Evolutionary conservation across 2,797 vertebrate genomes (phyloP), one percentile per base, ranked within the genome.

Genomic region (Merluccius polli): DNA sequence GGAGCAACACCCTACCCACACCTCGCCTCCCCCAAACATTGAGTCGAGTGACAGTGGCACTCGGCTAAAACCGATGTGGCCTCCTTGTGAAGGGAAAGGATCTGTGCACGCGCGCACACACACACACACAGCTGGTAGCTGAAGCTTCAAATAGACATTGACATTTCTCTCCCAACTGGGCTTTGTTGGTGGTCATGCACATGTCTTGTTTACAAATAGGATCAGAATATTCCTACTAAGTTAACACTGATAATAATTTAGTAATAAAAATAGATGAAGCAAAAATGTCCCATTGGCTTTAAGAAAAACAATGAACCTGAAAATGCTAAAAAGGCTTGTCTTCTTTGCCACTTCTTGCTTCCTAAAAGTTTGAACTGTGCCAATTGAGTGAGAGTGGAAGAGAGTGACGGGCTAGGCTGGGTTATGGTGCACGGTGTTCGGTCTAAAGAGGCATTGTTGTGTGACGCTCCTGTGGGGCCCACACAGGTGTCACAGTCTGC

Each of bases 401-500:
- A 70, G 10, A 70, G 13, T 78, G 82, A 80, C 79, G 78, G 84
- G 78, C 83, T 86, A 79, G 86, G 84, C 80, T 76, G 79, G 73
- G 81, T 85, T 79, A 59, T 24, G 21, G 52, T 10, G 52, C 52
- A 24, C 52, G 21, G 1, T 59, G 52, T 59, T 81, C 89, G 79
- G 79, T 90, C 89, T 90, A 82, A 89, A 78, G 74, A 88, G 76
- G 83, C 80, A 83, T 85, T 83, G 87, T 83, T 82, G 77, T 75
- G 83, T 78, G 87, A 89, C 82, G 80, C 84, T 87, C 89, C 83
- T 87, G 78, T 86, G 90, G 89, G 89, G 87, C 85, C 89, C 89
- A 82, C 87, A 84, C 86, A 91, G 89, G 91, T 91, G 92, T 90
- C 91, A 91, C 85, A 83, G 89, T 85, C 84, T 87, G 89, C 88